Evolutionary conservation across 2,113 vertebrate species (phyloP), one percentile per base, ranked within the genome.

Genomic region (Nothobranchius furzeri): DNA sequence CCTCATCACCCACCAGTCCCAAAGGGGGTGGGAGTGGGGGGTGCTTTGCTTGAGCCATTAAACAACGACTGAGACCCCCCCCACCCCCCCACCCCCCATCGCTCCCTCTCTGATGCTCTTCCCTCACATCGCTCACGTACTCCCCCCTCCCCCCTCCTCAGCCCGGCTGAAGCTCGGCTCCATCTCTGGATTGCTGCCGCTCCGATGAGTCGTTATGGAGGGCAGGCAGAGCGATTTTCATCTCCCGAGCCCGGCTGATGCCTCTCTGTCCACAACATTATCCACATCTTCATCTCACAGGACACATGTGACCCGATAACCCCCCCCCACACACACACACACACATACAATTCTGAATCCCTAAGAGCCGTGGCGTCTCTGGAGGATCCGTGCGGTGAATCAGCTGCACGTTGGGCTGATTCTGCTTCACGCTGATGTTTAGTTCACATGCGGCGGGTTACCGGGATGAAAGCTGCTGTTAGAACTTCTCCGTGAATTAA

Each of bases 51-150:
- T 48, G 49, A 76, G 59, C 79, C 59, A 75, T 84, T 84, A 78
- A 85, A 78, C 81, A 84, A 76, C 74, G 74, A 72, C 43, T 48
- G 70, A 54, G 68, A 58, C 58, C 69, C 51, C n/a, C 6, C 48
- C 11, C 49, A 9, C 43, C 20, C 50, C 40, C 68, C 51, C 30
- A 7, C 52, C 6, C 53, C 24, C 36, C 10, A 30, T 13, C 52
- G 40, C 20, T 20, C 1, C n/a, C 12, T 64, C 43, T 45, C 49
- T 53, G 1, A 46, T 6, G 11, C 51, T 47, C 20, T 42, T 47
- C 45, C 68, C 49, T 37, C 35, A 12, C 50, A 30, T 67, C 30
- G 3, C 62, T 50, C 68, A 9, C 42, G 6, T 24, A 7, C 46
- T 37, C 47, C 50, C 12, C 46, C 51, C n/a, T n/a, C 0, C 30